Conservation (phyloP, 1,140 invertebrate genomes). For the Paraescarpia echinospica region DNA sequence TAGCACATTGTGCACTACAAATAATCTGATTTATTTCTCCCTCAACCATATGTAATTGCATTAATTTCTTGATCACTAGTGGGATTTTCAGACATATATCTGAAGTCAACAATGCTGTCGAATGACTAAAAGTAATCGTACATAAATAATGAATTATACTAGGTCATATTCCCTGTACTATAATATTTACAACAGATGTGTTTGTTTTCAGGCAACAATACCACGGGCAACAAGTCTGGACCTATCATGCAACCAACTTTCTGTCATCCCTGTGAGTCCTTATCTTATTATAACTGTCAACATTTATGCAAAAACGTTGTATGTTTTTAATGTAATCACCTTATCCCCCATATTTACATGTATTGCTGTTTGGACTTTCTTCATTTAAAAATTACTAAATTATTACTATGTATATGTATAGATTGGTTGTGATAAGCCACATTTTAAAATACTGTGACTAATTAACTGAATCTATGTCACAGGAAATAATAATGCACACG, state of each 20-base stretch:
- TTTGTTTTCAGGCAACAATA: conserved; percentile 66
- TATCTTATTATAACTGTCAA: background rate
- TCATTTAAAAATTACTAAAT: no score
- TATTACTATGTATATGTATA: no score
- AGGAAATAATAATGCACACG: no score
- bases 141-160: no score
- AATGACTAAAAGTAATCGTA: background rate
- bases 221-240: conserved; percentile 72
- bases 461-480: no score
- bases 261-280: conserved; percentile 67
- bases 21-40: no score
- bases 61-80: background rate
- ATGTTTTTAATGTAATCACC: no score
- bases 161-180: conserved; percentile 32
- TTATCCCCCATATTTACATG: no score
- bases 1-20: no score
- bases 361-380: no score
- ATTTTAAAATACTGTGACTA: no score
- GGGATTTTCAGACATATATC: background rate
- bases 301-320: conserved; percentile 1
- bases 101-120: background rate
- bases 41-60: background rate
- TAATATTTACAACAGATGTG: background rate
- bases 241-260: conserved; percentile 73
- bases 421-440: no score